Conservation (phyloP, 2,888 invertebrate species). For the Copidosoma aretas region DNA sequence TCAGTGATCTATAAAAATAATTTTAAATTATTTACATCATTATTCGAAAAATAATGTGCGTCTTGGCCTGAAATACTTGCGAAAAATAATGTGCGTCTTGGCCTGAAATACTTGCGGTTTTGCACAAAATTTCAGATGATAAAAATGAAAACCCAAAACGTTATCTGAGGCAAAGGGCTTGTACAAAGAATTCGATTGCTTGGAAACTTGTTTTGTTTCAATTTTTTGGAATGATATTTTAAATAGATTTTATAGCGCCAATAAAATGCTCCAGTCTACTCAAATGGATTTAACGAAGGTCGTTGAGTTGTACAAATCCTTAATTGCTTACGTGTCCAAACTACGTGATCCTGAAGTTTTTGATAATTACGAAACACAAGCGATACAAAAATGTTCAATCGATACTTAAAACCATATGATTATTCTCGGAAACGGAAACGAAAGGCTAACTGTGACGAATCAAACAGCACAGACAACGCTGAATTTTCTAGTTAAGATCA, state of each 20-base stretch:
- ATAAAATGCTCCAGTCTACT: background rate
- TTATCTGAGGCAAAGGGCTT: background rate
- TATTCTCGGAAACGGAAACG: constrained; percentile 15
- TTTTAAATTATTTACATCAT: too few relatives aligned
- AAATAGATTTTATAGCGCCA: background rate
- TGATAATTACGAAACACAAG: constrained; percentile 26
- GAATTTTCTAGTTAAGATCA: constrained; percentile 2
- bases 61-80: too few relatives aligned
- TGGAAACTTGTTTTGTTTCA: background rate
- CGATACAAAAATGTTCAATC: constrained; percentile 23
- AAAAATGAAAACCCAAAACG: background rate
- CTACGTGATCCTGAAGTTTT: constrained; percentile 20
- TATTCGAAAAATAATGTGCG: too few relatives aligned
- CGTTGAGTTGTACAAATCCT: constrained; percentile 1
- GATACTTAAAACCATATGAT: constrained; percentile 13
- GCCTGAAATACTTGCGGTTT: too few relatives aligned
- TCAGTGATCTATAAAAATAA: too few relatives aligned
- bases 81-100: too few relatives aligned
- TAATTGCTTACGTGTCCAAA: constrained; percentile 19
- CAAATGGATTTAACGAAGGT: too few relatives aligned
- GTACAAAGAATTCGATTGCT: background rate
- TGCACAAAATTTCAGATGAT: too few relatives aligned
- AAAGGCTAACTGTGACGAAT: constrained; percentile 18
- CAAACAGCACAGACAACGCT: background rate
- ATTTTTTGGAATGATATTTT: constrained; percentile 6